These are phyloP conservation scores for honey bee (Apis mellifera) DNA, from an alignment of 1,140 invertebrate species.

Conservation along the genomic window DNA sequence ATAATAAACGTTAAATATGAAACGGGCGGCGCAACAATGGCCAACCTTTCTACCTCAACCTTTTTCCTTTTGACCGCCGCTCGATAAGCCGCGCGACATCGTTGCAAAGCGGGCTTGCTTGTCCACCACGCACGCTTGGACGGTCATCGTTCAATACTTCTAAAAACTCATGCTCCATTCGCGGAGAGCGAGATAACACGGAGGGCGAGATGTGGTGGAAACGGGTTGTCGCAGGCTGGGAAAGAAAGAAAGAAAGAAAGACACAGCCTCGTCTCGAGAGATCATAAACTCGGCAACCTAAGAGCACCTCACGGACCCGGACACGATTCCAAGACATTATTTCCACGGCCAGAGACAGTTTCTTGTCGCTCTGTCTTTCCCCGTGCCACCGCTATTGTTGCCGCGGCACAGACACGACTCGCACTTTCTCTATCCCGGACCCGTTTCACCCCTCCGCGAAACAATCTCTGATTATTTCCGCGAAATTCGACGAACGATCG, in stretches of 20 bases:
- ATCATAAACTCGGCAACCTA: conserved; percentile 39
- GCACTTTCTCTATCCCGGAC: conserved; percentile 57
- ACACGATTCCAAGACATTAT: conserved; percentile 35
- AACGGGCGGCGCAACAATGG: conserved; percentile 34
- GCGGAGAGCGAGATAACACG: conserved; percentile 2
- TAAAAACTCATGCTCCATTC: conserved; percentile 24
- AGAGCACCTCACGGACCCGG: conserved; percentile 26
- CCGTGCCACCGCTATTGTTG: conserved; percentile 41
- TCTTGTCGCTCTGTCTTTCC: conserved; percentile 29
- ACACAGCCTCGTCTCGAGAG: conserved; percentile 14
- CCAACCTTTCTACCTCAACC: not conserved
- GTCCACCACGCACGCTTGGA: too few species aligned
- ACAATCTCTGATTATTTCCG: conserved; percentile 25
- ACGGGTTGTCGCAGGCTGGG: not conserved
- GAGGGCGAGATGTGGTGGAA: not conserved
- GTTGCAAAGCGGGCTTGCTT: not conserved
- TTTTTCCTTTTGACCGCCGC: not conserved
- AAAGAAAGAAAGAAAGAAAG: conserved; percentile 5
- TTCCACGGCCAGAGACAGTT: conserved; percentile 21
- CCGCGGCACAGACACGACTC: conserved; percentile 40
- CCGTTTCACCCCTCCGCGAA: conserved; percentile 26
- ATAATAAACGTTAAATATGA: conserved; percentile 50
- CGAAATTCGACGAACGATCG: too few species aligned
- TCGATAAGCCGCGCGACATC: not conserved
- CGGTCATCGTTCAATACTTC: not conserved